Evolutionary conservation across 2,113 vertebrate species (phyloP), one percentile per base, ranked within the genome.

Genomic region (Oryctolagus cuniculus): DNA sequence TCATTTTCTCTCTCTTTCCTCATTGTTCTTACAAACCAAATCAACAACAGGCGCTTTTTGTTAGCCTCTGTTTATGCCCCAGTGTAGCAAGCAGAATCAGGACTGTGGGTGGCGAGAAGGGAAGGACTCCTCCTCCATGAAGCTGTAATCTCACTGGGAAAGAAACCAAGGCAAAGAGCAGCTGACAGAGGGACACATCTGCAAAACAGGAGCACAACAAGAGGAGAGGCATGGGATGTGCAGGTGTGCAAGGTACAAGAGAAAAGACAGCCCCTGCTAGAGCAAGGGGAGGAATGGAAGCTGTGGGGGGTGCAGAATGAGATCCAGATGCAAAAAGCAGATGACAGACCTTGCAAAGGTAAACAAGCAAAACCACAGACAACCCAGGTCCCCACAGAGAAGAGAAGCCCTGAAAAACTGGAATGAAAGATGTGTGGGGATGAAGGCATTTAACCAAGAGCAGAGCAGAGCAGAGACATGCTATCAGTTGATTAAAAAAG

Each of bases 321-420:
- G 31, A 80, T 12, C 8, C 70, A 73, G 25, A 82, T 3, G 6
- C 49, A 63, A 64, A n/a, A 12, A 21, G 25, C 22, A 58, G 22
- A 29, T 4, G 15, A 21, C 49, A 2, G n/a, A 10, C 10, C 3
- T 9, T 10, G 24, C 72, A 44, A 53, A 74, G 36, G 1, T 7
- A n/a, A 61, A 70, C 21, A 29, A 36, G 10, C 22, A 63, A 91
- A 94, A 19, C 3, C 12, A 67, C 63, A n/a, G 25, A 5, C 15
- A 38, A 31, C 31, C 9, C 51, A 29, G 13, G 10, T 10, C 15
- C 78, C 44, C 25, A 22, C n/a, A 63, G 22, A 94, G 75, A 55
- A 58, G n/a, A 21, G 25, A 78, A n/a, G 29, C 0, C 0, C 3
- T 3, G 16, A 17, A 10, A 73, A 53, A 16, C 34, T 6, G 3